Evolutionary conservation across 2,113 vertebrate species (phyloP), one percentile per base, ranked within the genome.

Genomic region (Perognathus longimembris): DNA sequence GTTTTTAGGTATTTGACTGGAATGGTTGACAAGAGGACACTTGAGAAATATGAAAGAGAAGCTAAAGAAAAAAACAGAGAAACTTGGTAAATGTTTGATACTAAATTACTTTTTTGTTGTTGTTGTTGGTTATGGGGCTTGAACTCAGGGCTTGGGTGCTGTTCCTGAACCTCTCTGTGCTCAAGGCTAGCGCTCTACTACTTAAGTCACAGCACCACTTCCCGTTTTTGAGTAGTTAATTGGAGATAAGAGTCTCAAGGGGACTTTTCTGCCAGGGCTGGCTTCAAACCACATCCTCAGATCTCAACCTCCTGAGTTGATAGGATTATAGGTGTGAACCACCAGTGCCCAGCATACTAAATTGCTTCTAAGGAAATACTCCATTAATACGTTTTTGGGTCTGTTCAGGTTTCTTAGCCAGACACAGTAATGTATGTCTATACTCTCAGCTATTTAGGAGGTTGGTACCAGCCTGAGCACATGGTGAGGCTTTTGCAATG

Each of bases 21-120:
- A 96, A 99, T 99, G 99, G 99, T 99, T 98, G 99, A 99, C 75
- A 99, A 99, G 98, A 98, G 99, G 97, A 99, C 99, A 77, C 98
- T 99, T 97, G 99, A 99, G 96, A 99, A 99, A 98, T 99, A 99
- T 34, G 99, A 99, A 98, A 98, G 99, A 97, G 99, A 99, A 98
- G 99, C 99, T 63, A 99, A 99, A 98, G 99, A 99, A 96, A 99
- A 99, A 98, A 99, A 99, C 98, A 99, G 99, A 98, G 99, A 99
- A 98, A 99, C 99, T 83, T 99, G 99, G 99, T 74, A 61, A 59
- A 80, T 95, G 85, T 63, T 81, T 61, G 38, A 85, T 3, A 36
- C 20, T 74, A 88, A 83, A 82, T 78, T 77, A 61, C 45, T 50
- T 93, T 54, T 54, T 54, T 54, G 14, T 54, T 54, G 14, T 54